Conservation (phyloP, 2,888 invertebrate genomes). For the Colostygia pectinataria region DNA sequence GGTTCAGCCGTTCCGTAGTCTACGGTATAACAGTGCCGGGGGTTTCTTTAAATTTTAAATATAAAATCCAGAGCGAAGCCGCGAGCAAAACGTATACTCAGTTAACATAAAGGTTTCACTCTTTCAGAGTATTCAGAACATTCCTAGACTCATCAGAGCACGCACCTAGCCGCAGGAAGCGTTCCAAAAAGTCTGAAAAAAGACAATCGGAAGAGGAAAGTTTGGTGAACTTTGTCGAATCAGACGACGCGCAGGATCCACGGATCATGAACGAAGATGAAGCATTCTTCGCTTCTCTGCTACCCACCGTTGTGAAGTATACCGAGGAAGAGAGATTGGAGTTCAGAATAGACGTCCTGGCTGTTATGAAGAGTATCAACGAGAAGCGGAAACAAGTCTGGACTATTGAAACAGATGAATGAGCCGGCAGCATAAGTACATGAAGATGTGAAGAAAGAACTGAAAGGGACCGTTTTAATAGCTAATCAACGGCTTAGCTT, state of each 20-base stretch:
- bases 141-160: slow-evolving; percentile 8
- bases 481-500: too few relatives aligned
- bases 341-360: slow-evolving; percentile 69
- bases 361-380: slow-evolving; percentile 66
- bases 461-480: too few relatives aligned
- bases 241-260: slow-evolving; percentile 54
- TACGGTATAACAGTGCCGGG: too few relatives aligned
- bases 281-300: slow-evolving; percentile 72
- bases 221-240: slow-evolving; percentile 51
- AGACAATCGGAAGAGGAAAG: slow-evolving; percentile 6
- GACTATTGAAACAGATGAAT: slow-evolving; percentile 23
- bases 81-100: too few relatives aligned
- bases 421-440: too few relatives aligned
- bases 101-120: too few relatives aligned
- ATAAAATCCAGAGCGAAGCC: too few relatives aligned
- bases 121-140: slow-evolving; percentile 9
- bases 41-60: too few relatives aligned
- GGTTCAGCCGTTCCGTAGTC: too few relatives aligned
- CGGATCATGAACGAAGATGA: slow-evolving; percentile 77
- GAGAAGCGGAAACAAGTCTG: slow-evolving; percentile 53
- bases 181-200: slow-evolving; percentile 7
- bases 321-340: slow-evolving; percentile 69
- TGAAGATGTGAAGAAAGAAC: too few relatives aligned
- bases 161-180: slow-evolving; percentile 12
- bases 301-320: slow-evolving; percentile 70